Base-by-base conservation (phyloP, 2,113 vertebrate species). In the Opisthocomus hoazin region DNA sequence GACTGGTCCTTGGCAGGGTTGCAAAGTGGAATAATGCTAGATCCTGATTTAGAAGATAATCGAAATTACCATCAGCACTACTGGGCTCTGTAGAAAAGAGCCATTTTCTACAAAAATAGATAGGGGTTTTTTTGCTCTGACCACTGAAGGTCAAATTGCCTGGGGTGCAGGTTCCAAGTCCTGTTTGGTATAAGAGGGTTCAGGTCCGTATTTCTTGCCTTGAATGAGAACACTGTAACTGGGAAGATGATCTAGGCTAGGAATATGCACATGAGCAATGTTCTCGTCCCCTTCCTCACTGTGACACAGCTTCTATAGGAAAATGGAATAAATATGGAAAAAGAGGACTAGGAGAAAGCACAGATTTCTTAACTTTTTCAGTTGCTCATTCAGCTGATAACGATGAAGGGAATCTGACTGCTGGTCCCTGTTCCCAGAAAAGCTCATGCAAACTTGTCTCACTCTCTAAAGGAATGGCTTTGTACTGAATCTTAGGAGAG, bases 51-150 rank as follows among this genome's bases (percentile, higher is more conserved):
- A 83, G 10, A n/a, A 71, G 23, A n/a, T 20, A 41, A 11, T 39
- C 12, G 78, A 85, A 82, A 63, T n/a, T 27, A 18, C 6, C 15
- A 48, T 41, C 18, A 54, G 5, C 29, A 79, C 6, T 39, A 21
- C 37, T 11, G 11, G 12, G 7, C 7, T 86, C 43, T 41, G 12
- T 10, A 61, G 6, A 75, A 78, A 82, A 23, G 12, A 66, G 5
- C 9, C 2, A 45, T 70, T 85, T 70, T 53, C 43, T 88, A 5
- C 18, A 4, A 79, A 63, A 83, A 51, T 22, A 77, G 23, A 36
- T 30, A 20, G 4, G 2, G 1, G 0, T 32, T 74, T 71, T 64
- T 26, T 68, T 29, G 1, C 19, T 57, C 46, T 61, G 9, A 27
- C 12, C 27, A 18, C 27, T 21, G 45, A 78, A 74, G 13, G 61